These are phyloP conservation scores for Danio tinwini DNA, from an alignment of 2,797 vertebrate species.

Conservation along the genomic window DNA sequence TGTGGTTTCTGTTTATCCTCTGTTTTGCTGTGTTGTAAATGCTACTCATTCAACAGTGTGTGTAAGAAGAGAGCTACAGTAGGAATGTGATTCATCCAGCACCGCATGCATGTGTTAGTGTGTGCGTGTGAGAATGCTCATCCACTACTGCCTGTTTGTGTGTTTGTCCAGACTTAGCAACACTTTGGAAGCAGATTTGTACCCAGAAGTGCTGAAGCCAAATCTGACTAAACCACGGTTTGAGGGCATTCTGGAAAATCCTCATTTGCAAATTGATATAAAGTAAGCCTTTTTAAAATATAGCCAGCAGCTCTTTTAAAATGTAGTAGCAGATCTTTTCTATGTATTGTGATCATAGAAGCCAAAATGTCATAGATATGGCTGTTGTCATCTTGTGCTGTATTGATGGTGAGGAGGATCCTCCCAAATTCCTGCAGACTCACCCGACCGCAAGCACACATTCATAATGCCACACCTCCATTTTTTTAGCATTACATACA, in stretches of 20 bases:
- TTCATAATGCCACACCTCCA: too few relatives aligned
- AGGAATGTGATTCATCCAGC: slow-evolving; percentile 11
- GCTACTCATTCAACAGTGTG: not conserved
- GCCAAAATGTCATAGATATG: too few relatives aligned
- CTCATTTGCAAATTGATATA: not conserved
- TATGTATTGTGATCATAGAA: not conserved
- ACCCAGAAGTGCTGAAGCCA: not conserved
- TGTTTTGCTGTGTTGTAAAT: slow-evolving; percentile 20
- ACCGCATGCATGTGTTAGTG: not conserved
- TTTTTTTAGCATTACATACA: too few relatives aligned
- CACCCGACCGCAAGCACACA: too few relatives aligned
- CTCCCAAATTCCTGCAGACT: too few relatives aligned
- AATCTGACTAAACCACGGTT: too few relatives aligned
- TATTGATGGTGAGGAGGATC: too few relatives aligned
- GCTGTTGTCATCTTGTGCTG: too few relatives aligned
- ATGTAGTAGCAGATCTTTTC: not conserved
- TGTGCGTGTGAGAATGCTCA: slow-evolving; percentile 7
- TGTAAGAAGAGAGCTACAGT: not conserved
- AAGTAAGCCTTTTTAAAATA: not conserved
- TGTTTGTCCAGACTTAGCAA: not conserved
- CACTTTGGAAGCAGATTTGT: not conserved
- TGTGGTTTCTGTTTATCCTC: slow-evolving; percentile 36
- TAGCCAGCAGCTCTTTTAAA: not conserved
- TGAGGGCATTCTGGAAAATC: not conserved
- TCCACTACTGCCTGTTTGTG: slow-evolving; percentile 3